These are phyloP conservation scores for Hippasteria phrygiana DNA, from an alignment of 53 echinoderm and acorn worm species.

Conservation along the genomic window DNA sequence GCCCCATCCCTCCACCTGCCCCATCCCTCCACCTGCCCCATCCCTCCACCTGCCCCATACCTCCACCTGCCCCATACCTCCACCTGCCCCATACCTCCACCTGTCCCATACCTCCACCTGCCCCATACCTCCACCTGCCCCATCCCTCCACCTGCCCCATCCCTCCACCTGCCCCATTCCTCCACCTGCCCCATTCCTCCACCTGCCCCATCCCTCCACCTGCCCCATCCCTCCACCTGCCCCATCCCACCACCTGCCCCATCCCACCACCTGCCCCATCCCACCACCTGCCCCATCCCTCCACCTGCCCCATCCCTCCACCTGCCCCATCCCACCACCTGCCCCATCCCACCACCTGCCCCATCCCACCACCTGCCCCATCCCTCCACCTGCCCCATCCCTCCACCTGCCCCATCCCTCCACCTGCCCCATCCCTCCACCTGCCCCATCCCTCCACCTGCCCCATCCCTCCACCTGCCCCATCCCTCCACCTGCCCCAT, in stretches of 20 bases:
- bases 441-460: neutral
- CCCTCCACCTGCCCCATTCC: too few species aligned
- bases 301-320: neutral
- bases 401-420: neutral
- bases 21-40: neutral
- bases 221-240: neutral
- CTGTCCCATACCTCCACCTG: neutral
- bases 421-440: neutral
- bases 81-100: neutral
- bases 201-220: neutral
- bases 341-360: neutral
- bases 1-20: neutral
- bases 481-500: neutral
- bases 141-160: too few species aligned
- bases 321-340: neutral
- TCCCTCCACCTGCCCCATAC: neutral
- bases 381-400: neutral
- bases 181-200: neutral
- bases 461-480: neutral
- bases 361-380: neutral
- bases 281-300: neutral
- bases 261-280: neutral
- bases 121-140: neutral
- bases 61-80: neutral
- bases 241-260: neutral